Evolutionary conservation across 2,113 vertebrate genomes (phyloP).

Genomic region (Dicerorhinus sumatrensis): DNA sequence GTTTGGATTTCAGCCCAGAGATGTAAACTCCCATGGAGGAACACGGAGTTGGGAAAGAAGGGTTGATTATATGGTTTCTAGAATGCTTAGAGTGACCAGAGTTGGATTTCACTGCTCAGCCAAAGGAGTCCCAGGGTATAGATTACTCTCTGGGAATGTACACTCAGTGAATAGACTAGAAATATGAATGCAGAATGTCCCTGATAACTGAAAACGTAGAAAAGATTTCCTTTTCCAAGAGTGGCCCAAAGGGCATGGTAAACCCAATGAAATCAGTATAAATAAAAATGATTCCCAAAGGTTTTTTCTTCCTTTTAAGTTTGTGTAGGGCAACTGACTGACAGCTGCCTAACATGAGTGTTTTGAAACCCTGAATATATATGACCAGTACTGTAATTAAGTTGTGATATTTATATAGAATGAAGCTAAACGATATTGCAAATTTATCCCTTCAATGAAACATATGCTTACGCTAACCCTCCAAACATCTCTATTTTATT

Average conservation of each 20-base stretch:
- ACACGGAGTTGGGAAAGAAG: background rate
- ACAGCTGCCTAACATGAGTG: background rate
- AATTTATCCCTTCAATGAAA: conserved; percentile 33
- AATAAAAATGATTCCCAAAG: background rate
- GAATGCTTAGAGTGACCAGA: conserved; percentile 24
- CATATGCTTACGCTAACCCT: background rate
- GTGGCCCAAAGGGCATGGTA: background rate
- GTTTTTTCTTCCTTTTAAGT: background rate
- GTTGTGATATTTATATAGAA: background rate
- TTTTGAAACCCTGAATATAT: conserved; percentile 34
- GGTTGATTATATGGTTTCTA: conserved; percentile 48
- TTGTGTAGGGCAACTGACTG: background rate
- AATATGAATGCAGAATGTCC: conserved; percentile 34
- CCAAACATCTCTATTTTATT: conserved; percentile 66
- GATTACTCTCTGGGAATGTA: conserved; percentile 67
- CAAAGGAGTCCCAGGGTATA: conserved; percentile 51
- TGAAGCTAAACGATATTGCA: conserved; percentile 42
- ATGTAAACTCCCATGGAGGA: background rate
- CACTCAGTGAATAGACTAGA: background rate
- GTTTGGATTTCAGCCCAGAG: conserved; percentile 33
- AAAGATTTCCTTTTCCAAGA: background rate
- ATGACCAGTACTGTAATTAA: background rate
- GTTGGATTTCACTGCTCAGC: conserved; percentile 54
- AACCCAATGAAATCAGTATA: conserved; percentile 23
- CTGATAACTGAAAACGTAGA: conserved; percentile 41